phyloP scores from a whole-genome alignment of 2,797 vertebrate genomes.

The Propithecus perrieri region DNA sequence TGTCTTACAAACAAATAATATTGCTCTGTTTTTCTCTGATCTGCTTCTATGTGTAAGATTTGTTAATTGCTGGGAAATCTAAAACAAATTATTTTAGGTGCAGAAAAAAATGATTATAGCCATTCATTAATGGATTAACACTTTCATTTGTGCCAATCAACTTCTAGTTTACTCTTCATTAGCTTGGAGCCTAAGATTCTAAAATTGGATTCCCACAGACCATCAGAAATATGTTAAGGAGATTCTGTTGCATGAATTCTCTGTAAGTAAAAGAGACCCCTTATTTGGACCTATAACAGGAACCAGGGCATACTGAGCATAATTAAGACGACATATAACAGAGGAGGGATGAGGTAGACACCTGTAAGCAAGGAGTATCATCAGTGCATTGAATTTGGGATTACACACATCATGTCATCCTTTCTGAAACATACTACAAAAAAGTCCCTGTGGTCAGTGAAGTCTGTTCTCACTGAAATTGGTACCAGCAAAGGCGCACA shows the following conservation, averaged over 20 bases:
- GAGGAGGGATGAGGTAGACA: not conserved
- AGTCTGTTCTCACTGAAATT: not conserved
- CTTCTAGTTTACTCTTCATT: constrained; percentile 30
- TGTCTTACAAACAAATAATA: not conserved
- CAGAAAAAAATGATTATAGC: not conserved
- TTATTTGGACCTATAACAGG: not conserved
- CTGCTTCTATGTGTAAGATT: not conserved
- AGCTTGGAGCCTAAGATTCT: not conserved
- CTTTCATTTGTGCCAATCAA: constrained; percentile 2
- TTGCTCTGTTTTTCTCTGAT: not conserved
- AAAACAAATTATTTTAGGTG: constrained; percentile 23
- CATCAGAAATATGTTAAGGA: not conserved
- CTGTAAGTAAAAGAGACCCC: not conserved
- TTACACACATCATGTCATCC: not conserved
- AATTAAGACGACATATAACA: not conserved
- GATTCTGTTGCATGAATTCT: not conserved
- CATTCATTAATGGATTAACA: constrained; percentile 10
- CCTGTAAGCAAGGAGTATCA: not conserved
- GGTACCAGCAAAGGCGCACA: not conserved
- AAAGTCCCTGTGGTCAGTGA: not conserved
- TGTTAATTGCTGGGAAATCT: constrained; percentile 30
- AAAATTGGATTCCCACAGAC: not conserved
- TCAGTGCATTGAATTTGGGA: not conserved
- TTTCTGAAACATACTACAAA: not conserved
- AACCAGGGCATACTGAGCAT: not conserved